These are phyloP conservation scores for Platycnemis pennipes DNA, from an alignment of 2,888 invertebrate species.

Conservation along the genomic window DNA sequence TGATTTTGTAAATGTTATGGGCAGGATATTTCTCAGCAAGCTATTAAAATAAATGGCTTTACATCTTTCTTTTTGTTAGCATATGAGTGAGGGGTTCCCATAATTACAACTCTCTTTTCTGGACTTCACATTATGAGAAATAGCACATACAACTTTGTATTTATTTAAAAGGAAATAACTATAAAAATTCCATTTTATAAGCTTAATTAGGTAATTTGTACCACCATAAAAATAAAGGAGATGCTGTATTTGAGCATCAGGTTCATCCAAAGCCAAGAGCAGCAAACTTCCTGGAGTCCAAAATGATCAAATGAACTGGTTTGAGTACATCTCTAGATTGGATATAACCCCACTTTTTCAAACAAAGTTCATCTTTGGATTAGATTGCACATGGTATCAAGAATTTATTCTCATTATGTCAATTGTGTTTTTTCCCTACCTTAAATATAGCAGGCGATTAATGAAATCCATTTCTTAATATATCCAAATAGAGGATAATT, in stretches of 20 bases:
- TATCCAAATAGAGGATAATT: neutral
- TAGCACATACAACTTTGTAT: constrained; percentile 46
- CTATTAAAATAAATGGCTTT: constrained; percentile 56
- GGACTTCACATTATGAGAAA: constrained; percentile 36
- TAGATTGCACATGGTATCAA: neutral
- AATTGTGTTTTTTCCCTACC: neutral
- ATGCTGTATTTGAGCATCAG: constrained; percentile 50
- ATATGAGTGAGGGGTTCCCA: constrained; percentile 32
- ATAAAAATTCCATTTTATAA: constrained; percentile 43
- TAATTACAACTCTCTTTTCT: constrained; percentile 5
- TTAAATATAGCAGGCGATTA: neutral
- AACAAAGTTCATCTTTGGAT: neutral
- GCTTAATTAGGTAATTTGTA: constrained; percentile 38
- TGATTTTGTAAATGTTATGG: constrained; percentile 45
- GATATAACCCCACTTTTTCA: neutral
- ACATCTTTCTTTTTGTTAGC: constrained; percentile 26
- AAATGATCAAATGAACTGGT: neutral
- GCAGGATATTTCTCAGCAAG: constrained; percentile 53
- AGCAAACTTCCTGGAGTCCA: neutral
- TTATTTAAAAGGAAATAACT: constrained; percentile 20
- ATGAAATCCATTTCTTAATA: neutral
- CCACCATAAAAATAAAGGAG: constrained; percentile 25
- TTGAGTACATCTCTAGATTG: neutral
- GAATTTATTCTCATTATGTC: neutral
- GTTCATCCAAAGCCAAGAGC: neutral